Evolutionary conservation across 2,113 vertebrate genomes (phyloP).

Genomic region (Elgaria multicarinata): DNA sequence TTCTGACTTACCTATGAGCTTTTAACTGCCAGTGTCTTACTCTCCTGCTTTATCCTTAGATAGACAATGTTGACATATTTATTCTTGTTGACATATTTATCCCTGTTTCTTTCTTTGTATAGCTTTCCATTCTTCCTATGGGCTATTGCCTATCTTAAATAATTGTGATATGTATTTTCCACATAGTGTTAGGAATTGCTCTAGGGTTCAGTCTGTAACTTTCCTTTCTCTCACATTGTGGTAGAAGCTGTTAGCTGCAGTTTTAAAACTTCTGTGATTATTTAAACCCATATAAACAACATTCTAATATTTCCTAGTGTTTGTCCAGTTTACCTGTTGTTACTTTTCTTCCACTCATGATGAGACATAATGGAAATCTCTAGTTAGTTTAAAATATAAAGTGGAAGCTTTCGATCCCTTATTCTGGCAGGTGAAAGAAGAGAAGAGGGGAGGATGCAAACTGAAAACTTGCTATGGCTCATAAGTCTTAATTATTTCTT

Average conservation of each 20-base stretch:
- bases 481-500: too few species aligned
- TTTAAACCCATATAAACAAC: neutral
- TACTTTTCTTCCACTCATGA: neutral
- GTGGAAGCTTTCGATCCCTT: neutral
- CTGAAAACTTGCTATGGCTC: too few species aligned
- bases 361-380: neutral
- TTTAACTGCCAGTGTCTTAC: neutral
- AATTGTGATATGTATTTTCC: neutral
- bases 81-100: neutral
- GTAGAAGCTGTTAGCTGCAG: neutral
- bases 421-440: neutral
- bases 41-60: neutral
- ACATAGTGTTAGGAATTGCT: neutral
- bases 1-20: neutral
- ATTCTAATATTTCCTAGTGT: neutral
- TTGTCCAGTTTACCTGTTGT: neutral
- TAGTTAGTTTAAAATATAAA: neutral
- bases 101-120: neutral
- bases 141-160: neutral
- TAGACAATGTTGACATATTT: neutral
- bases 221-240: neutral
- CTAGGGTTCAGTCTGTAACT: neutral
- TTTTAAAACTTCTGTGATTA: neutral
- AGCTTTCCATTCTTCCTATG: neutral
- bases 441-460: too few species aligned